Evolutionary conservation across 2,113 vertebrate genomes (phyloP).

Genomic region (Equus quagga): DNA sequence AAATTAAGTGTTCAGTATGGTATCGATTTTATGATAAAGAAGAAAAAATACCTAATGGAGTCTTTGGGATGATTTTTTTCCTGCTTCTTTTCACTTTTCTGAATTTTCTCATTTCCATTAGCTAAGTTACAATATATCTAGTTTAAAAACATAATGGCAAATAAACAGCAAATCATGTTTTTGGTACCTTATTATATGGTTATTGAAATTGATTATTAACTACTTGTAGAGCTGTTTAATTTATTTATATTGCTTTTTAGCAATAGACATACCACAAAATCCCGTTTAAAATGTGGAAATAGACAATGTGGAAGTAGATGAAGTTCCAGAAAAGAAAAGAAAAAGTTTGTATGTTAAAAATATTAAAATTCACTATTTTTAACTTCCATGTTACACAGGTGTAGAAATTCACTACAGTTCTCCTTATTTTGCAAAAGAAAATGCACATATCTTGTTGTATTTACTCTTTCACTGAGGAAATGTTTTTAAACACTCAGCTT

Average conservation of each 20-base stretch:
- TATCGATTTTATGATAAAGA: background rate
- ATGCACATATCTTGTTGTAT: background rate
- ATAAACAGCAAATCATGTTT: background rate
- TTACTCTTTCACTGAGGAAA: background rate
- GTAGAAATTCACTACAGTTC: background rate
- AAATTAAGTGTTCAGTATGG: background rate
- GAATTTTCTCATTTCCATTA: background rate
- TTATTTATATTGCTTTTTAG: background rate
- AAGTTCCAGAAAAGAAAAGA: background rate
- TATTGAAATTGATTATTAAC: background rate
- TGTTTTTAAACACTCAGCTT: background rate
- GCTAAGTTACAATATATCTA: background rate
- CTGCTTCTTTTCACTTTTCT: background rate
- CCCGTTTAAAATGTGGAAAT: background rate
- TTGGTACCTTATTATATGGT: background rate
- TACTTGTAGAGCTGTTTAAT: background rate
- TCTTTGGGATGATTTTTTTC: background rate
- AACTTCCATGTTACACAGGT: background rate
- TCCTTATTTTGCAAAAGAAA: constrained; percentile 27
- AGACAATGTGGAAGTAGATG: background rate
- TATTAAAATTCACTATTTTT: background rate
- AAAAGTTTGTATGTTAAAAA: background rate
- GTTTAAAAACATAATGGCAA: background rate
- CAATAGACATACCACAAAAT: background rate
- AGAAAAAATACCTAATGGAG: background rate